A percentile compares a stretch with the other conserved stretches of the same genome.
Evolutionary conservation across 2,888 invertebrate species (phyloP).

Genomic region (Ichneumoninae sp.): DNA sequence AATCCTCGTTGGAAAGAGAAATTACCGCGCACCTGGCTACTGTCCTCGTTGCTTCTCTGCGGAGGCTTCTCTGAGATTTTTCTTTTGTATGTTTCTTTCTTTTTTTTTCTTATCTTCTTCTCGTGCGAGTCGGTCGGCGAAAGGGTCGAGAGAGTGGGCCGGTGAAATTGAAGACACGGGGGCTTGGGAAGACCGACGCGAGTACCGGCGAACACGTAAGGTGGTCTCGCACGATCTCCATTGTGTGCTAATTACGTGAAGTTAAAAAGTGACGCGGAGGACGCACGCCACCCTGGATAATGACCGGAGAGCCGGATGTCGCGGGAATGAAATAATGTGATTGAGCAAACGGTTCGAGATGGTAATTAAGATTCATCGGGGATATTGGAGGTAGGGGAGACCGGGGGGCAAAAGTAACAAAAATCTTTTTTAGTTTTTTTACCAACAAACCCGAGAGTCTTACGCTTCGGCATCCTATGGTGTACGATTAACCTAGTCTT

Average conservation of each 20-base stretch:
- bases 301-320: background rate
- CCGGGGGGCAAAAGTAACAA: too few relatives aligned
- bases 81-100: background rate
- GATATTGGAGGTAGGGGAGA: background rate
- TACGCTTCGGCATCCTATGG: too few relatives aligned
- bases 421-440: too few relatives aligned
- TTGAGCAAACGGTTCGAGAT: background rate
- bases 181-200: conserved; percentile 12
- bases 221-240: conserved; percentile 12
- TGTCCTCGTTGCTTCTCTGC: conserved; percentile 22
- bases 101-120: background rate
- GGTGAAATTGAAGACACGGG: conserved; percentile 41
- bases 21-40: conserved; percentile 28
- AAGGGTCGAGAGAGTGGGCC: conserved; percentile 14
- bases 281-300: background rate
- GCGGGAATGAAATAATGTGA: background rate
- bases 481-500: too few relatives aligned
- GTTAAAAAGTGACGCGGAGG: conserved; percentile 6
- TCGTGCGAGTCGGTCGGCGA: conserved; percentile 2
- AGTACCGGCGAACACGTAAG: conserved; percentile 33
- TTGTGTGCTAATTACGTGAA: conserved; percentile 40
- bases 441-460: too few relatives aligned
- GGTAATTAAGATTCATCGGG: background rate
- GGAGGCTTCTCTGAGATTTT: background rate
- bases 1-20: conserved; percentile 49